Base-by-base conservation (phyloP, 2,888 invertebrate genomes). In the Idaea straminata region DNA sequence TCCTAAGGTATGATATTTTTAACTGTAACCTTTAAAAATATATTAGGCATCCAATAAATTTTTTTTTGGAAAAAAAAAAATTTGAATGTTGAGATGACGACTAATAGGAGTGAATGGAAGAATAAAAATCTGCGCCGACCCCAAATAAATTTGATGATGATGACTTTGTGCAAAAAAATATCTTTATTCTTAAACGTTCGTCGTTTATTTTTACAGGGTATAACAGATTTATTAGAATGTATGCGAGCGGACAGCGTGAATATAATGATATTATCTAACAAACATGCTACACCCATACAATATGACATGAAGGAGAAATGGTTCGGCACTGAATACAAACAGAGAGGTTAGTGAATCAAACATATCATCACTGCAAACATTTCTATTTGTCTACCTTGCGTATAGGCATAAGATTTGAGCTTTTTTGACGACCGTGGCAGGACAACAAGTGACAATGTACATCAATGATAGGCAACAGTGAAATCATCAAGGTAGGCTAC, bases 311-410 rank as follows among this genome's bases (percentile, higher is more conserved):
- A 92, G 15, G 98, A 98, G 84, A 94, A 95, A 67, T 98, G 98
- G 98, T 98, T 97, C 86, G 95, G 96, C 62, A 97, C 97, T 0
- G 95, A 95, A 72, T 98, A 97, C 82, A 93, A 94, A 47, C 94
- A 93, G 64, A 87, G 90, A 82, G 94, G 95, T 93, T 86, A 81
- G 84, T 75, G 60, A 61, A 63, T 15, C 57, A 57, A 57, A 13
- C 15, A 57, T 2, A 3, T 3, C 16, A 58, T 58, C 1, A 13
- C 15, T 15, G 15, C 1, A 47, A 5, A 35, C 7, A 57, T 59
- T 59, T 57, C 7, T 60, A 34, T 47, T 62, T 16, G 47, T 59
- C 35, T 5, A 59, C 15, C 7, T 62, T 59, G 5, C 15, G 25
- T 25, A 25, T 2, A 25, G 25, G 25, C 25, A 25, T 25, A 25